Base-by-base conservation (phyloP, 2,113 vertebrate genomes). In the Oncorhynchus gorbuscha region DNA sequence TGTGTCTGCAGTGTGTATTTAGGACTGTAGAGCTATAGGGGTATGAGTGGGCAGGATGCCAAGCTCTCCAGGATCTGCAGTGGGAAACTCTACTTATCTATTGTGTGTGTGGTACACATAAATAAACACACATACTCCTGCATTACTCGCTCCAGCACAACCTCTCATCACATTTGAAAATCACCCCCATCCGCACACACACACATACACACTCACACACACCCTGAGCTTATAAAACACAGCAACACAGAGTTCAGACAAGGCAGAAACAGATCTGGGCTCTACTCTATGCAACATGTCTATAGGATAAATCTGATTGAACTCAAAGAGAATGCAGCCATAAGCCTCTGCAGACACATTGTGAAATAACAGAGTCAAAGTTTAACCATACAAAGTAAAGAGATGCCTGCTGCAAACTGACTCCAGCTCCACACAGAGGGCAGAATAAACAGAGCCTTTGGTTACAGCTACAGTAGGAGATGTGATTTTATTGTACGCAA, bases 371-470 rank as follows among this genome's bases (percentile, higher is more conserved):
- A 55, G 4, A 32, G 51, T 55, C 51, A 55, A 55, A 55, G 51
- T 55, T 55, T 55, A 18, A 55, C 51, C 12, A 16, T 55, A 18
- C 51, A 55, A 18, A 4, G 5, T 4, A 55, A 55, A 18, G 16
- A 55, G 13, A 55, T 55, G 5, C 12, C 16, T 14, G 12, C 16
- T 55, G 51, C 51, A 55, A 14, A 55, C 51, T 55, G 51, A 55
- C 51, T 67, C 13, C 32, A 69, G 67, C 67, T 69, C 32, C 67
- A 69, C 67, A 69, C 5, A 71, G 20, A 18, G 68, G 66, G 3
- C n/a, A 62, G 58, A 64, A 69, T 45, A 18, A 22, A 69, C 8
- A 39, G 26, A 58, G 48, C 12, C 45, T 26, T 71, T 14, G 20
- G 30, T 48, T 9, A 72, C 48, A 58, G 28, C 30, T 58, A 58